Evolutionary conservation across 2,888 invertebrate species (phyloP).

Genomic region (Petrolisthes cinctipes): DNA sequence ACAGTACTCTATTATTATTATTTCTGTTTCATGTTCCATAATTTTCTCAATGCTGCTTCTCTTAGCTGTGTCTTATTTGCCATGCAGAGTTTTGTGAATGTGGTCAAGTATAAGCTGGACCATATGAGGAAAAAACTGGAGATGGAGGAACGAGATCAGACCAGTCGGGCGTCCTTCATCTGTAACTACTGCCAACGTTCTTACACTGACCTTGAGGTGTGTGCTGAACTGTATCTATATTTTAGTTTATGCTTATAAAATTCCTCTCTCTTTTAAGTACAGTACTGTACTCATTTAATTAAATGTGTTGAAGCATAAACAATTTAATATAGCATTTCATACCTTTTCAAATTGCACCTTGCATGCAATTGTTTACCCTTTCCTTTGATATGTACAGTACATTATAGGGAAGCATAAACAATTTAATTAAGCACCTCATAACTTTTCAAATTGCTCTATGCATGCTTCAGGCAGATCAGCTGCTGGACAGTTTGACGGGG

Average conservation of each 20-base stretch:
- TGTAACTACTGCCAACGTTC: conserved; percentile 92
- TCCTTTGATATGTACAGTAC: too few relatives aligned
- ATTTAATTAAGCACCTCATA: too few relatives aligned
- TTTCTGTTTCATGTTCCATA: too few relatives aligned
- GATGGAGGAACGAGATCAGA: conserved; percentile 73
- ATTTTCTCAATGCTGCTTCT: not conserved
- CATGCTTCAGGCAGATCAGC: conserved; percentile 81
- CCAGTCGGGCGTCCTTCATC: conserved; percentile 87
- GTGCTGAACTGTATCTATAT: conserved; percentile 52
- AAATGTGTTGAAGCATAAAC: too few relatives aligned
- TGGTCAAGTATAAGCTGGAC: conserved; percentile 96
- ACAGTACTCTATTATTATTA: too few relatives aligned
- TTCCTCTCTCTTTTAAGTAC: too few relatives aligned
- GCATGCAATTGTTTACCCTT: too few relatives aligned
- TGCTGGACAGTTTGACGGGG: conserved; percentile 85
- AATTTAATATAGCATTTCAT: too few relatives aligned
- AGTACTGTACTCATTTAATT: too few relatives aligned
- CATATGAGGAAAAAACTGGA: conserved; percentile 95
- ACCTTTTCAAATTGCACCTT: too few relatives aligned
- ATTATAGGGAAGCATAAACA: too few relatives aligned
- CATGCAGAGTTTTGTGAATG: conserved; percentile 87
- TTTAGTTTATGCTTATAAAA: too few relatives aligned
- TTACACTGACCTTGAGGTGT: conserved; percentile 92
- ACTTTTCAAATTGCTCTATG: not conserved
- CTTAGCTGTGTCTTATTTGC: conserved; percentile 57